phyloP scores from a whole-genome alignment of 2,113 vertebrate genomes.

The Dermatemys mawii region DNA sequence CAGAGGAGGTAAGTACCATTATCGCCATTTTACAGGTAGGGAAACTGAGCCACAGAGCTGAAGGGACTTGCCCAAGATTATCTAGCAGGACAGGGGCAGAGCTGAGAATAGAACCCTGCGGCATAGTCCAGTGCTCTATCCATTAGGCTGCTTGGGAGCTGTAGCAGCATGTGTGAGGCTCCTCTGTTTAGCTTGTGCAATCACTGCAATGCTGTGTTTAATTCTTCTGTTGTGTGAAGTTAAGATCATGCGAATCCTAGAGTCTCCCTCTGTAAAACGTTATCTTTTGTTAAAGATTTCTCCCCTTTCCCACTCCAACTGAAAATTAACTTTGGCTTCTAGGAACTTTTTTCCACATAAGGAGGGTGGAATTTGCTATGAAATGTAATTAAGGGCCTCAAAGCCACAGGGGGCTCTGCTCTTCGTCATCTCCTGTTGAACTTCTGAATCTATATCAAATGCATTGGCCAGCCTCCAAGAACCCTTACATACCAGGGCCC shows the following conservation, averaged over 20 bases:
- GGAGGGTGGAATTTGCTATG: background rate
- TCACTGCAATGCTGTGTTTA: background rate
- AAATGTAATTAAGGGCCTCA: background rate
- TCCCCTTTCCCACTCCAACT: background rate
- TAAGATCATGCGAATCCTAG: background rate
- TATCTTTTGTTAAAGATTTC: background rate
- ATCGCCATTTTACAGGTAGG: background rate
- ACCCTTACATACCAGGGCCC: background rate
- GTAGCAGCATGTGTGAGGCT: background rate
- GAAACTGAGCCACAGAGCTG: background rate
- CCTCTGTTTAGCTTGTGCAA: background rate
- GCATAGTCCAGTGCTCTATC: background rate
- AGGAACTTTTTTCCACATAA: background rate
- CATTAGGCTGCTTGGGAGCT: background rate
- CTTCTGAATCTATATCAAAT: background rate
- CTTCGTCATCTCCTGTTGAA: background rate
- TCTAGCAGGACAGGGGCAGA: background rate
- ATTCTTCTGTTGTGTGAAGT: background rate
- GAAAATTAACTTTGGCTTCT: background rate
- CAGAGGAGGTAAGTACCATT: background rate
- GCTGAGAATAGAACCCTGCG: background rate
- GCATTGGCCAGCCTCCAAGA: background rate
- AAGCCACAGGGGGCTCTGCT: background rate
- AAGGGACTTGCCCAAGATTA: background rate
- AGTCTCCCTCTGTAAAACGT: background rate